Base-by-base conservation (phyloP, 1,140 invertebrate genomes). In the Pissodes strobi region DNA sequence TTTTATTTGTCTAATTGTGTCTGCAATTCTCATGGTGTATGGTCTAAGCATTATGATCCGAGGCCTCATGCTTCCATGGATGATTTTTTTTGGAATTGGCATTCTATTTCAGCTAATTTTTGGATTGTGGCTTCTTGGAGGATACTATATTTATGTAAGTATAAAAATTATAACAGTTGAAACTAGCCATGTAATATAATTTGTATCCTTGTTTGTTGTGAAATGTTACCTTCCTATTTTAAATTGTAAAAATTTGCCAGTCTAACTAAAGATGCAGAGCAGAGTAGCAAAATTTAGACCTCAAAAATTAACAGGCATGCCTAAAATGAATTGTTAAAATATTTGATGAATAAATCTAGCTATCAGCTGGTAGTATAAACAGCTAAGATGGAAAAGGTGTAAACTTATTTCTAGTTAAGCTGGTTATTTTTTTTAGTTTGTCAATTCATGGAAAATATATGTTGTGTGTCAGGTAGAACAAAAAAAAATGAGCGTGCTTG, bases 121-220 rank as follows among this genome's bases (percentile, higher is more conserved):
- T 79, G 90, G 91, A 9, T 74, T 94, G 15, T 93, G 91, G 90
- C 80, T 93, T 0, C 78, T 93, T 37, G 89, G 88, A 55, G 91
- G 91, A 39, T 94, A 94, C 71, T 94, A 94, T 73, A 93, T 94
- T 76, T 93, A 93, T 82, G 91, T 94, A 80, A 90, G 90, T 83
- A n/a, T 51, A 41, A 22, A 48, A 21, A 17, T 13, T 46, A 8
- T 10, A 8, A 19, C 18, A 46, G 12, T 46, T 46, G 3, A 21
- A 5, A 18, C 6, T 1, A 46, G 21, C 43, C 13, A n/a, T n/a
- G n/a, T 18, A 18, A 18, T 46, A 10, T 10, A 18, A 13, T 27
- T 51, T 51, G 0, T n/a, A n/a, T 25, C 9, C 9, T 12, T 22
- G 13, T 52, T 1, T 52, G 1, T 52, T 52, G 2, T 41, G 3